phyloP scores from a whole-genome alignment of 1,140 invertebrate species.

The Calephelis virginiensis region DNA sequence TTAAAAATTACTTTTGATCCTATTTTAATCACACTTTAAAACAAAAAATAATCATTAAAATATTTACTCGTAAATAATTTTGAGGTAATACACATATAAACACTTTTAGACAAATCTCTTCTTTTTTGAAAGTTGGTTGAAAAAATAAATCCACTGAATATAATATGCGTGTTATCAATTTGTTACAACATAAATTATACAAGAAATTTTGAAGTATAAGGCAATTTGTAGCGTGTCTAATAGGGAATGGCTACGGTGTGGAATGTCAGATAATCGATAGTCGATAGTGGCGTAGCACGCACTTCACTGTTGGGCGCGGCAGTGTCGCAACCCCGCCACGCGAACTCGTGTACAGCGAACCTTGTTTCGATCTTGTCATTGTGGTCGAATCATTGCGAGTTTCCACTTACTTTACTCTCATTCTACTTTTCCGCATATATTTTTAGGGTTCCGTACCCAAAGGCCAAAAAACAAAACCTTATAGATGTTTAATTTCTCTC shows the following conservation, averaged over 20 bases:
- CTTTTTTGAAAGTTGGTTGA: too few species aligned
- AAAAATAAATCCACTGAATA: background rate
- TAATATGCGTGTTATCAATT: slow-evolving; percentile 3
- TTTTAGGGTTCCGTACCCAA: too few species aligned
- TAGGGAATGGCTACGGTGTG: slow-evolving; percentile 5
- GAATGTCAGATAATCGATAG: slow-evolving; percentile 31
- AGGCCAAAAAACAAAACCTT: too few species aligned
- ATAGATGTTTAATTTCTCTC: too few species aligned
- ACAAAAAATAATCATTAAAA: too few species aligned
- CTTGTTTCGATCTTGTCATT: slow-evolving; percentile 53
- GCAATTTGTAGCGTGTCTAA: slow-evolving; percentile 6
- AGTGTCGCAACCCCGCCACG: slow-evolving; percentile 64
- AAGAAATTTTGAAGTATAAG: slow-evolving; percentile 1
- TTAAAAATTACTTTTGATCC: too few species aligned
- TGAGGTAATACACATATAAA: too few species aligned
- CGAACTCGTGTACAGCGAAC: slow-evolving; percentile 51
- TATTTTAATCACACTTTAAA: too few species aligned
- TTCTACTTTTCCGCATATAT: slow-evolving; percentile 36
- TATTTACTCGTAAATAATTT: too few species aligned
- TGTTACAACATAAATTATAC: slow-evolving; percentile 9
- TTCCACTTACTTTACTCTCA: slow-evolving; percentile 42
- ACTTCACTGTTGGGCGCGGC: slow-evolving; percentile 64
- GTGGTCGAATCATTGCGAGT: slow-evolving; percentile 43
- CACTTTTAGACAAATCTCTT: too few species aligned
- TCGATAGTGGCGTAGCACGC: slow-evolving; percentile 35